A percentile compares a stretch with the other conserved stretches of the same genome.
phyloP scores from a whole-genome alignment of 2,797 vertebrate genomes.

The Sparidentex hasta region DNA sequence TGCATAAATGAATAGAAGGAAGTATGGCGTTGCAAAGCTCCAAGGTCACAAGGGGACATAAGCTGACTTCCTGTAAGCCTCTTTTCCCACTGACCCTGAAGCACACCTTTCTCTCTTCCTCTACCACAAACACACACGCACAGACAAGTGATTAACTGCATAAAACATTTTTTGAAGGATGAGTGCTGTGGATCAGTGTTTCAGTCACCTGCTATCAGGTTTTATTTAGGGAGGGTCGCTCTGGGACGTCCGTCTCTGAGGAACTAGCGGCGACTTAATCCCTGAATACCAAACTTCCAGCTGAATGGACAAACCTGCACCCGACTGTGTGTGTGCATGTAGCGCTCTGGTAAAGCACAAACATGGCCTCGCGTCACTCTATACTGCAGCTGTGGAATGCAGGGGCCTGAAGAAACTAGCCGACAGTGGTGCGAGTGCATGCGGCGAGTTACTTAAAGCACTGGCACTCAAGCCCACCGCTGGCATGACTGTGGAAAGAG shows the following conservation, averaged over 20 bases:
- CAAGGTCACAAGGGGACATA: slow-evolving; percentile 74
- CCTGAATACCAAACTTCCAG: slow-evolving; percentile 59
- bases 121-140: background rate
- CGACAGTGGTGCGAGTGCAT: background rate
- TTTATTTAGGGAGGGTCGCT: slow-evolving; percentile 2
- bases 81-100: slow-evolving; percentile 62
- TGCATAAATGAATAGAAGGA: slow-evolving; percentile 76
- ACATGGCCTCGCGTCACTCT: slow-evolving; percentile 30
- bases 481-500: background rate
- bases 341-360: slow-evolving; percentile 16
- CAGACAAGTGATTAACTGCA: slow-evolving; percentile 1
- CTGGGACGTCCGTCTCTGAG: slow-evolving; percentile 22
- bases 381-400: slow-evolving; percentile 49
- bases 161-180: slow-evolving; percentile 6
- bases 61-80: slow-evolving; percentile 73
- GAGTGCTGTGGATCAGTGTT: background rate
- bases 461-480: background rate
- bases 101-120: slow-evolving; percentile 51
- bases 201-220: slow-evolving; percentile 5
- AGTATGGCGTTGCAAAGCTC: slow-evolving; percentile 67
- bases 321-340: slow-evolving; percentile 34
- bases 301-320: slow-evolving; percentile 56
- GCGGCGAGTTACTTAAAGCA: slow-evolving; percentile 10
- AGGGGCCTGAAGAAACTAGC: slow-evolving; percentile 12
- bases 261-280: slow-evolving; percentile 42